Percentiles rank a stretch among this genome's conserved stretches.
Conservation (phyloP, 1,140 invertebrate species). For the Trachymyrmex cornetzi region DNA sequence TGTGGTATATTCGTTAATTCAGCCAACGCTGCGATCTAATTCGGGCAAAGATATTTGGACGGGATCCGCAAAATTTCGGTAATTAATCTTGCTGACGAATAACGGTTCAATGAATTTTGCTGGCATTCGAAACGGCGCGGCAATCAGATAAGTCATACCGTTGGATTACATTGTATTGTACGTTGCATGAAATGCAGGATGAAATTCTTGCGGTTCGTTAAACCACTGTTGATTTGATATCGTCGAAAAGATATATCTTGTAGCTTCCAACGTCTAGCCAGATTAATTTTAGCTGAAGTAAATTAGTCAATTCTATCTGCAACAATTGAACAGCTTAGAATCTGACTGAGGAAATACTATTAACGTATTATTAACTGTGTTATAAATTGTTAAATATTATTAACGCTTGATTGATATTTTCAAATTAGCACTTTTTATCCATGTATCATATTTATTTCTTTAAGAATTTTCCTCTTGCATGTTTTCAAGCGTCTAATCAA, state of each 20-base stretch:
- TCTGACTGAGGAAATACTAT: not conserved
- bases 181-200: constrained; percentile 20
- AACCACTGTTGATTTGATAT: not conserved
- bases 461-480: not conserved
- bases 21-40: constrained; percentile 37
- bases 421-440: not conserved
- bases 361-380: not conserved
- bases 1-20: constrained; percentile 34
- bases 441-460: not conserved
- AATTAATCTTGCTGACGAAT: constrained; percentile 14
- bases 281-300: not conserved
- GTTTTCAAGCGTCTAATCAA: not conserved
- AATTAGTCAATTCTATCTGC: not conserved
- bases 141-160: not conserved
- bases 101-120: constrained; percentile 34
- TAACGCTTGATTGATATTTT: not conserved
- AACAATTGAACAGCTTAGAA: not conserved
- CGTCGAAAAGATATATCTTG: not conserved
- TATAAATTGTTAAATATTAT: not conserved
- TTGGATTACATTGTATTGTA: constrained; percentile 30
- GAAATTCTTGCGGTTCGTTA: not conserved
- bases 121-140: not conserved
- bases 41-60: constrained; percentile 35
- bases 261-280: not conserved
- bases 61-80: not conserved